Base-by-base conservation (phyloP, 2,888 invertebrate species). In the Netelia virgata region DNA sequence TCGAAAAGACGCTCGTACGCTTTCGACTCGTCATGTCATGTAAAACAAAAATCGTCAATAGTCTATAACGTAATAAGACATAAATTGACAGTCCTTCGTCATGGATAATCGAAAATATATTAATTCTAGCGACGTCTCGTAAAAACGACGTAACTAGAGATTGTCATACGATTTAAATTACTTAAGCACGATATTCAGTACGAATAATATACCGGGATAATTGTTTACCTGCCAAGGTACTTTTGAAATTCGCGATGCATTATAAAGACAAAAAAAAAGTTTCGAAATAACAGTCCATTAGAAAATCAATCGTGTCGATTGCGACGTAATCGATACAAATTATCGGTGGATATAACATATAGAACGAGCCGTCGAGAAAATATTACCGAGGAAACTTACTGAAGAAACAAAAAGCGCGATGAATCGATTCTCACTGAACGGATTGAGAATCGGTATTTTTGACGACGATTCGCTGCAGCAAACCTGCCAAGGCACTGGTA, bases 401-500 rank as follows among this genome's bases (percentile, higher is more conserved):
- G 53, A 64, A n/a, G 28, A 68, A 73, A 5, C n/a, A 72, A 47
- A 74, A 43, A 70, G 36, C 6, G 14, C 8, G 59, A 50, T 11
- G 55, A 68, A 3, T 43, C 36, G 41, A 20, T 68, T 53, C 2
- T 57, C 5, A 43, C 28, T 43, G 59, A 63, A 53, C 53, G 11
- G 41, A 75, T 84, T 68, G 23, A 14, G 70, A 73, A 14, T 66
- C 70, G 2, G 53, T 70, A n/a, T 81, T 83, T 63, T 84, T 80
- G 11, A 73, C 88, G 23, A 90, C 75, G 41, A 88, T 90, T 28
- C 92, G 88, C 63, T 94, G 93, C n/a, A 94, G 89, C 3, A 95
- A 89, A 11, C 94, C 95, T 0, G 95, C 95, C 1, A 95, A 89
- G 0, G 94, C 94, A 11, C 94, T 94, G 85, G 95, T 95, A 88